These are phyloP conservation scores for Telenomus remus DNA, from an alignment of 1,140 invertebrate genomes.

Conservation along the genomic window DNA sequence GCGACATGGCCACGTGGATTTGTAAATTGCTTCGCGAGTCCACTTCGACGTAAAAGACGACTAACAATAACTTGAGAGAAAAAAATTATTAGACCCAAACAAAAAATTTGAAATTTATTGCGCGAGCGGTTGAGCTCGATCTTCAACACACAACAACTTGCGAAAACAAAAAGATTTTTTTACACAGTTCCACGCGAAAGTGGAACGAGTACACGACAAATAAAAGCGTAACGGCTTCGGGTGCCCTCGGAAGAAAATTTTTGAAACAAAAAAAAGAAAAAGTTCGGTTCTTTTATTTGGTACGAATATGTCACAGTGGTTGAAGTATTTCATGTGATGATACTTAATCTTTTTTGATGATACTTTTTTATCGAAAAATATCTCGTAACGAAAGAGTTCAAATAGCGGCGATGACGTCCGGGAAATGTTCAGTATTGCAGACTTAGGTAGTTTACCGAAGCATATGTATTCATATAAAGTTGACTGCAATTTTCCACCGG, in stretches of 20 bases:
- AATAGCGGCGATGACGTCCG: slow-evolving; percentile 33
- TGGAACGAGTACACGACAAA: slow-evolving; percentile 37
- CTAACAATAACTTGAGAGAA: background rate
- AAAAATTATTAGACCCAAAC: slow-evolving; percentile 1
- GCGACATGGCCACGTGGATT: slow-evolving; percentile 15
- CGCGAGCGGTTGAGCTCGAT: slow-evolving; percentile 28
- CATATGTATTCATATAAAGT: slow-evolving; percentile 35
- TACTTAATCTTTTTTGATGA: slow-evolving; percentile 57
- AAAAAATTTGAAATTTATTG: slow-evolving; percentile 20
- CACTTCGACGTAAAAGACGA: slow-evolving; percentile 9
- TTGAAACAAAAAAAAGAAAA: slow-evolving; percentile 20
- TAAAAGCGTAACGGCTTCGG: slow-evolving; percentile 20
- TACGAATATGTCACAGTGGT: slow-evolving; percentile 45
- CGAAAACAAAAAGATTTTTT: slow-evolving; percentile 27
- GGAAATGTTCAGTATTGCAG: slow-evolving; percentile 30
- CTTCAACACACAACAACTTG: slow-evolving; percentile 14
- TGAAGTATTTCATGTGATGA: slow-evolving; percentile 51
- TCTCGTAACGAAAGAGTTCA: slow-evolving; percentile 29
- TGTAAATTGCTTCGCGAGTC: slow-evolving; percentile 6
- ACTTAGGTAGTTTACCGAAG: slow-evolving; percentile 29
- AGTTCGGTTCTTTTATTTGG: slow-evolving; percentile 38
- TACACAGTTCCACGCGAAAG: slow-evolving; percentile 27
- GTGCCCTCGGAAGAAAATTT: slow-evolving; percentile 35
- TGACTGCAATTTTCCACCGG: slow-evolving; percentile 9
- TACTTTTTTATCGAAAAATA: slow-evolving; percentile 32